Evolutionary conservation across 53 echinoderm and acorn worm species (phyloP), one percentile per base, ranked within the genome.

Genomic region (Actinopyga echinites): DNA sequence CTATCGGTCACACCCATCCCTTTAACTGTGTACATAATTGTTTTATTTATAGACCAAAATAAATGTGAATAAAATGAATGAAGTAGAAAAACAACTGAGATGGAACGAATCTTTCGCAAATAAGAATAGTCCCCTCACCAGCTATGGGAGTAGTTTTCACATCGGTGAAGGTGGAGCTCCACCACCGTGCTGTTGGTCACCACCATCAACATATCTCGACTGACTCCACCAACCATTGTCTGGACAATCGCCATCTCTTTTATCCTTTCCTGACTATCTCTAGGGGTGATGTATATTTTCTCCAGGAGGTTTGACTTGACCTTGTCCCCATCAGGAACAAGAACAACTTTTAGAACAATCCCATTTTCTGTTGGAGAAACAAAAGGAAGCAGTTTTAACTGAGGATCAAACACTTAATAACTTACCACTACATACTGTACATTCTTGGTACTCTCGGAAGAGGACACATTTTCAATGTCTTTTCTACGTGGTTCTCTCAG

Each of bases 141-240:
- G n/a, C 80, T 79, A 22, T 42, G 68, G 5, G 89, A 80, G 20
- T 85, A 74, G 60, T 95, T 93, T 22, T 36, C 24, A 79, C 95
- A 95, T 75, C 93, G 81, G 68, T 95, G 93, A 17, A 95, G 65
- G 4, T 91, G 91, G 25, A 95, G 64, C 80, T 91, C 87, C 11
- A 93, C 82, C 82, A 95, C 87, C 5, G 92, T 88, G 82, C 95
- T 95, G 64, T 92, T 92, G 0, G 95, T 95, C 25, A 90, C 90
- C 43, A 93, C 91, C 23, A 95, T 59, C 25, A 95, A 65, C 38
- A 93, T 87, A 19, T 88, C 62, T 7, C 82, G 79, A 22, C 68
- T 2, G 5, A 37, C 62, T 22, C 21, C 6, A 28, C 20, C 43
- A 13, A 30, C 54, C 43, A 73, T 40, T 10, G 61, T 80, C 29